These are phyloP conservation scores for Eupristina koningsbergeri DNA, from an alignment of 1,140 invertebrate species.

Conservation along the genomic window DNA sequence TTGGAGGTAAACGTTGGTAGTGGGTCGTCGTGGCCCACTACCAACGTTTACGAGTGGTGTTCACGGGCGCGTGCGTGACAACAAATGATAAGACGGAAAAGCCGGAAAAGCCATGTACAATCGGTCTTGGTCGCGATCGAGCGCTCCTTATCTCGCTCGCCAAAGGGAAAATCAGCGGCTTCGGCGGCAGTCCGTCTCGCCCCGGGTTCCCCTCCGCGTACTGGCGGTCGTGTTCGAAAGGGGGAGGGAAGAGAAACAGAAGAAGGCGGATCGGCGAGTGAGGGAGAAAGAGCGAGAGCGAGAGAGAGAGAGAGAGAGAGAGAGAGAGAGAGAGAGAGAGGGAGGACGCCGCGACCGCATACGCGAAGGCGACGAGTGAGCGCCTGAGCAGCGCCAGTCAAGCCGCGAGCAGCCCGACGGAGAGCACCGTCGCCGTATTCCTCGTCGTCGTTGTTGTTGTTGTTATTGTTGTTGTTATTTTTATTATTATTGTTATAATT, in stretches of 20 bases:
- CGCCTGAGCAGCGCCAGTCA: conserved; percentile 20
- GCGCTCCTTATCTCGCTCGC: neutral
- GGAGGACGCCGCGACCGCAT: neutral
- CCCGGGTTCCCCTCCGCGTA: too few species aligned
- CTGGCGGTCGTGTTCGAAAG: neutral
- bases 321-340: neutral
- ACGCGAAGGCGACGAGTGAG: neutral
- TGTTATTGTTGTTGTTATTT: too few species aligned
- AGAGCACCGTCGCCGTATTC: neutral
- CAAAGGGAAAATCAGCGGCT: neutral
- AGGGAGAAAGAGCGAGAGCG: neutral
- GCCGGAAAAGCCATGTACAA: too few species aligned
- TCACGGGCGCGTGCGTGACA: too few species aligned
- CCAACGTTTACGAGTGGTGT: too few species aligned
- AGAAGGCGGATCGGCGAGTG: neutral
- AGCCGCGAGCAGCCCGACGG: conserved; percentile 43
- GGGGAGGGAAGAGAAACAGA: neutral
- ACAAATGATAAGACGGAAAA: too few species aligned
- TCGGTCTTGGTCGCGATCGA: neutral
- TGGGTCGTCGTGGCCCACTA: too few species aligned
- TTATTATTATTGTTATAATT: too few species aligned
- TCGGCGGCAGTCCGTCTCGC: neutral
- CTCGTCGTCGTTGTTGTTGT: neutral
- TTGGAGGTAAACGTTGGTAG: too few species aligned
- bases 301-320: neutral